Evolutionary conservation across 2,113 vertebrate species (phyloP), one percentile per base, ranked within the genome.

Genomic region (Zosterops borbonicus): DNA sequence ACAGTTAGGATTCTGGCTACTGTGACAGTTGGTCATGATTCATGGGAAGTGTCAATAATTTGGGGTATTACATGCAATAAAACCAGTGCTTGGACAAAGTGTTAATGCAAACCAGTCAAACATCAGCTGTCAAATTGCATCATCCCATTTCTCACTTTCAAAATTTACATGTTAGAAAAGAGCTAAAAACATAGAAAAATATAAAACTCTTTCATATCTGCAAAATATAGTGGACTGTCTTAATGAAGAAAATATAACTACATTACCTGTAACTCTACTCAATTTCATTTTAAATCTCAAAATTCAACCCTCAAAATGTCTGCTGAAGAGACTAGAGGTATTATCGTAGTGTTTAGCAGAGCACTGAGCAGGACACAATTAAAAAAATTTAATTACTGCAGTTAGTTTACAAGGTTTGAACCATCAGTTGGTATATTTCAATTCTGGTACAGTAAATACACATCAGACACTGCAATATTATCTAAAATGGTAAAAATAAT

Each of bases 261-360:
- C 13, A 17, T 79, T 29, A 79, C 33, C 22, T 76, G n/a, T n/a
- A 76, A 75, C 44, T 69, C 58, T 64, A 55, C 28, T 50, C 68
- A 41, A 55, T 92, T 81, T 73, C 33, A 53, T 41, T 95, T 73
- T 87, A 65, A 46, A 39, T 35, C 9, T 52, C 39, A 96, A 77
- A 25, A 44, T 49, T 3, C 6, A 89, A 46, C 46, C 39, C 22
- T 94, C 18, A 37, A 73, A 90, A 77, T 19, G 37, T 23, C 49
- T 77, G 3, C 37, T 75, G 28, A 33, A 58, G 56, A 86, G 47
- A 60, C 92, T 29, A n/a, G 4, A 50, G 77, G 37, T 33, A 49
- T 50, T 71, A 27, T 67, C 1, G 3, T 5, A 33, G 14, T 11
- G 4, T 19, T 19, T 16, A 75, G n/a, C 8, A 69, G 14, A 83